Percentiles rank a stretch among this genome's conserved stretches.
These are phyloP conservation scores for Pyrocephalus nanus DNA, from an alignment of 2,797 vertebrate species.

Conservation along the genomic window DNA sequence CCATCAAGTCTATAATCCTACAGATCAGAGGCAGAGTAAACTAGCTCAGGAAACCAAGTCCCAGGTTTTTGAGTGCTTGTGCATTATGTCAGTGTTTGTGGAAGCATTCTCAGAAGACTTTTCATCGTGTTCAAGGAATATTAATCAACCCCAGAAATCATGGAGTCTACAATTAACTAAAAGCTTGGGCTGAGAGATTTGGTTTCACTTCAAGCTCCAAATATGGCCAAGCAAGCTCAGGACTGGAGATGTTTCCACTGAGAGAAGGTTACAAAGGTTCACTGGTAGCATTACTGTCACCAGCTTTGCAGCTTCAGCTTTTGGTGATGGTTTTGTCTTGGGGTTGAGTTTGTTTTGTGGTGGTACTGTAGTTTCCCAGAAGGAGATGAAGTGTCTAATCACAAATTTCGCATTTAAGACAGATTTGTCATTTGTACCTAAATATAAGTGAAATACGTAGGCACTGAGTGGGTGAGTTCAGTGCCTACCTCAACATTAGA, in stretches of 20 bases:
- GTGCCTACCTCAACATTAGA: not conserved
- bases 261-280: not conserved
- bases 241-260: not conserved
- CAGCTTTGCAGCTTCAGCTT: not conserved
- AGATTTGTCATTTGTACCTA: not conserved
- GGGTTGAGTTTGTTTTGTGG: not conserved
- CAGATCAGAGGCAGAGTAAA: not conserved
- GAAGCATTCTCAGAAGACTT: not conserved
- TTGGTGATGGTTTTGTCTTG: not conserved
- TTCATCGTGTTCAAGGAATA: not conserved
- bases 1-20: not conserved
- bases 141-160: not conserved
- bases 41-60: not conserved
- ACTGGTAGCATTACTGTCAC: not conserved
- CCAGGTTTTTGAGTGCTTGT: not conserved
- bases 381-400: not conserved
- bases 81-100: not conserved
- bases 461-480: not conserved
- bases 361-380: not conserved
- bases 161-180: not conserved
- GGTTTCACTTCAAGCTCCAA: not conserved
- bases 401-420: not conserved
- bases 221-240: not conserved
- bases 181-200: not conserved
- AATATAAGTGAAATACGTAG: not conserved